phyloP scores from a whole-genome alignment of 2,113 vertebrate genomes.

The Microtus richardsoni region DNA sequence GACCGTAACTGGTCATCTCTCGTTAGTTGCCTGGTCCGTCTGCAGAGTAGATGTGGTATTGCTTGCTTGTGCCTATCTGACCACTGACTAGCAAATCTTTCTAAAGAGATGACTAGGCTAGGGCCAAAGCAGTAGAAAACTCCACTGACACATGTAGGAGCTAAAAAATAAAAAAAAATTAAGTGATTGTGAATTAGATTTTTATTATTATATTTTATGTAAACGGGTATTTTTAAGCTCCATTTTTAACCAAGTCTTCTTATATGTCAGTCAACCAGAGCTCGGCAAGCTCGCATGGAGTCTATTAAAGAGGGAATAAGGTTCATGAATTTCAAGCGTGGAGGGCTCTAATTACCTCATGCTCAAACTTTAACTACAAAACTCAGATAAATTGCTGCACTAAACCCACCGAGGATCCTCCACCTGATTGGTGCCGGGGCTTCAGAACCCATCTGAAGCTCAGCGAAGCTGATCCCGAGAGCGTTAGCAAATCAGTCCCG shows the following conservation, averaged over 20 bases:
- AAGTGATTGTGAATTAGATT: slow-evolving; percentile 41
- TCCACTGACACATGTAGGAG: slow-evolving; percentile 70
- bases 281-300: slow-evolving; percentile 61
- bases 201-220: neutral
- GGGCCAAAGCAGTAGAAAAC: slow-evolving; percentile 17
- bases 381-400: slow-evolving; percentile 82
- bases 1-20: neutral
- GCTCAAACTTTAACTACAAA: slow-evolving; percentile 87
- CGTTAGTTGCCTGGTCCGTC: slow-evolving; percentile 77
- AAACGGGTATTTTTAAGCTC: neutral
- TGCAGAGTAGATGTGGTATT: slow-evolving; percentile 79
- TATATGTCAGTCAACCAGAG: slow-evolving; percentile 69
- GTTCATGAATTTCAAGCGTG: slow-evolving; percentile 85
- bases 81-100: slow-evolving; percentile 80
- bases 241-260: slow-evolving; percentile 70
- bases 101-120: slow-evolving; percentile 68
- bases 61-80: slow-evolving; percentile 70
- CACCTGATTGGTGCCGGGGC: slow-evolving; percentile 77
- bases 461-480: slow-evolving; percentile 80
- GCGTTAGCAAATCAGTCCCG: slow-evolving; percentile 74
- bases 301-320: slow-evolving; percentile 76
- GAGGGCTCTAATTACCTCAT: slow-evolving; percentile 84
- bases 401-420: slow-evolving; percentile 83
- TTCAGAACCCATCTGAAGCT: slow-evolving; percentile 71
- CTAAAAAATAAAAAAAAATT: slow-evolving; percentile 68